Evolutionary conservation across 2,888 invertebrate genomes (phyloP).

Genomic region (Tryphoninae sp.): DNA sequence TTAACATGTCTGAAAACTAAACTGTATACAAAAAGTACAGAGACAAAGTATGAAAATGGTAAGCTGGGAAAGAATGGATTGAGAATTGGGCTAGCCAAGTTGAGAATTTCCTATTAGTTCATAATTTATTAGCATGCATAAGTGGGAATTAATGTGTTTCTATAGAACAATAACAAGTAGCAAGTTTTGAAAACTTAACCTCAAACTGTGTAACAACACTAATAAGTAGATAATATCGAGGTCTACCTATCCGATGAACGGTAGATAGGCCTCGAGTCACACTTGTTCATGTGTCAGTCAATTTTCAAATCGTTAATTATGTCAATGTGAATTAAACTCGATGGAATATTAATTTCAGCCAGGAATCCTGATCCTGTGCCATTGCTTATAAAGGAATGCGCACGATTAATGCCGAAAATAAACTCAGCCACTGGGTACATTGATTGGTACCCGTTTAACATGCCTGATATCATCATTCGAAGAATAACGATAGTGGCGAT

Average conservation of each 20-base stretch:
- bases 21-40: too few species aligned
- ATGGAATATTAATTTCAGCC: neutral
- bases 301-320: neutral
- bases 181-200: neutral
- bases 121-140: neutral
- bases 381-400: constrained; percentile 39
- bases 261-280: too few species aligned
- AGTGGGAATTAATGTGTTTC: neutral
- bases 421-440: neutral
- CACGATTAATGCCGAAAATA: constrained; percentile 4
- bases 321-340: neutral
- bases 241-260: too few species aligned
- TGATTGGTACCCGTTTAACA: constrained; percentile 38
- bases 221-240: too few species aligned
- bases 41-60: too few species aligned
- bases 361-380: neutral
- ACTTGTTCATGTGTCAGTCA: neutral
- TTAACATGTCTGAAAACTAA: neutral
- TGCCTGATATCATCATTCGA: neutral
- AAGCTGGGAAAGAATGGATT: too few species aligned
- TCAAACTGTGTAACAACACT: neutral
- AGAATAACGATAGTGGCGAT: neutral
- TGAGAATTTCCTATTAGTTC: too few species aligned
- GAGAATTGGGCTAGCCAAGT: too few species aligned
- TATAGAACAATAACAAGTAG: neutral